These are phyloP conservation scores for Epinotia nisella DNA, from an alignment of 2,888 invertebrate genomes.

Conservation along the genomic window DNA sequence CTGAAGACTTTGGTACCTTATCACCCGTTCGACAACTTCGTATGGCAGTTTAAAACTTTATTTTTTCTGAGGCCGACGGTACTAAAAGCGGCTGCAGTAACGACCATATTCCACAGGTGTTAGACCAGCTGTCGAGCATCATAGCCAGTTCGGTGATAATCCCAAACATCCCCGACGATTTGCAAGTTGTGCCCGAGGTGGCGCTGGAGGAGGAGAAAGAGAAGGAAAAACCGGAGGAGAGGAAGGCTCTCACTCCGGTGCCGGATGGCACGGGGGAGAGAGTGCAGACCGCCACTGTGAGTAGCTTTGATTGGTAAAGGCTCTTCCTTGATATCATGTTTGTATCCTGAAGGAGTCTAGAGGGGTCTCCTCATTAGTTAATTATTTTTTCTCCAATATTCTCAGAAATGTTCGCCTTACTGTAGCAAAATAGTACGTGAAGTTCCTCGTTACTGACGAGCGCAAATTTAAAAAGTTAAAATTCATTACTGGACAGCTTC, in stretches of 20 bases:
- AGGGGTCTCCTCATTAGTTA: too few species aligned
- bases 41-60: too few species aligned
- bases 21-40: too few species aligned
- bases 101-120: slow-evolving; percentile 61
- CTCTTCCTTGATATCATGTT: background rate
- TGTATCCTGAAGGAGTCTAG: too few species aligned
- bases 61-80: too few species aligned
- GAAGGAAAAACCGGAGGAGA: slow-evolving; percentile 55
- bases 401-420: too few species aligned
- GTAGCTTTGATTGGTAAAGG: slow-evolving; percentile 46
- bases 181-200: slow-evolving; percentile 85
- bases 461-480: too few species aligned
- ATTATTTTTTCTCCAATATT: too few species aligned
- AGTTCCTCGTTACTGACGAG: too few species aligned
- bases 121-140: slow-evolving; percentile 85
- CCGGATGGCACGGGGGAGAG: slow-evolving; percentile 60
- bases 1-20: too few species aligned
- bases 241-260: slow-evolving; percentile 58
- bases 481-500: too few species aligned
- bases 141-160: slow-evolving; percentile 82
- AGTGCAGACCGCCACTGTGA: slow-evolving; percentile 64
- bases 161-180: slow-evolving; percentile 75
- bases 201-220: slow-evolving; percentile 65
- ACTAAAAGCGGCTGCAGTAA: background rate
- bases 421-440: too few species aligned